Evolutionary conservation across 2,797 vertebrate species (phyloP).

Genomic region (Podarcis lilfordi): DNA sequence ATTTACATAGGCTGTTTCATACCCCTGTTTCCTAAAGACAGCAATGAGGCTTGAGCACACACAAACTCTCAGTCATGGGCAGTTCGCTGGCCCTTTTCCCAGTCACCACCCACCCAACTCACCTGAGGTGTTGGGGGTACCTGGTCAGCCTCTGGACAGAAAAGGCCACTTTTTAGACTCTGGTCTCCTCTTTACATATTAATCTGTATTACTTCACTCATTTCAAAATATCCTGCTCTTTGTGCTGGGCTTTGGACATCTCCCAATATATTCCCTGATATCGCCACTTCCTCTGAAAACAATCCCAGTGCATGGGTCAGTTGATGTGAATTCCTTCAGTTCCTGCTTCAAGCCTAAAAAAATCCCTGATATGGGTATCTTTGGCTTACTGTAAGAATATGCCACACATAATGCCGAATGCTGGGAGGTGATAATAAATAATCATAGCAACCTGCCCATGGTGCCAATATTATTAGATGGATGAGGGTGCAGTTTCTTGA

Average conservation of each 20-base stretch:
- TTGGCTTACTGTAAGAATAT: neutral
- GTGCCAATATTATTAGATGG: constrained; percentile 11
- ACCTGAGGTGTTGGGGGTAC: too few relatives aligned
- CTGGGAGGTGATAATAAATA: constrained; percentile 16
- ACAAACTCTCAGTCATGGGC: neutral
- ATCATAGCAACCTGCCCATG: neutral
- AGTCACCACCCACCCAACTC: too few relatives aligned
- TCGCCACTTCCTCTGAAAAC: too few relatives aligned
- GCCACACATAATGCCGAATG: neutral
- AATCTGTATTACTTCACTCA: too few relatives aligned
- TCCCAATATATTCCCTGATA: neutral
- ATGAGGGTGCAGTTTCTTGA: constrained; percentile 8
- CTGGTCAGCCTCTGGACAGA: too few relatives aligned
- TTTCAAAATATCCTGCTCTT: neutral
- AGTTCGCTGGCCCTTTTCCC: neutral
- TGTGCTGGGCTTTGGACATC: neutral
- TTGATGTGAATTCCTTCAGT: neutral
- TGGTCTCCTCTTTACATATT: too few relatives aligned
- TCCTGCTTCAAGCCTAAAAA: neutral
- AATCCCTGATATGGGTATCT: neutral
- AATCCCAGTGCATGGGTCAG: neutral
- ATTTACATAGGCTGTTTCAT: neutral
- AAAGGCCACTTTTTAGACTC: too few relatives aligned
- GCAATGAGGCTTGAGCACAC: neutral
- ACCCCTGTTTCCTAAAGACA: neutral